Conservation (phyloP, 2,888 invertebrate species). For the Luperina nickerlii region DNA sequence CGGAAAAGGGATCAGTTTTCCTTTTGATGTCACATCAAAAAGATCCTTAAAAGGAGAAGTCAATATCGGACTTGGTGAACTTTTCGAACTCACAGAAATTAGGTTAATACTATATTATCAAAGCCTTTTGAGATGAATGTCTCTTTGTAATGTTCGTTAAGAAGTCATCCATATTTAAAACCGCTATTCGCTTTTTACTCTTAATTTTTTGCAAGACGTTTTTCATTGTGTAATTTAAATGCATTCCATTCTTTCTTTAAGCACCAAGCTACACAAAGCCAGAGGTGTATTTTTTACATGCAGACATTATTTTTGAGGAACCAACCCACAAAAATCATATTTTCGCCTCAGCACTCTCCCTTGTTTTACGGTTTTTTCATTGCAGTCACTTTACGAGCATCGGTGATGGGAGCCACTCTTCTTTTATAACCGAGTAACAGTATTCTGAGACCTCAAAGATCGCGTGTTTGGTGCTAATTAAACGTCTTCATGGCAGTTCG, state of each 20-base stretch:
- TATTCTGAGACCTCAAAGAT: constrained; percentile 79
- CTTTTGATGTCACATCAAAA: constrained; percentile 87
- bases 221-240: constrained; percentile 41
- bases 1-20: constrained; percentile 87
- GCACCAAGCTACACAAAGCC: constrained; percentile 48
- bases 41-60: constrained; percentile 71
- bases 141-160: constrained; percentile 3
- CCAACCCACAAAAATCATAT: constrained; percentile 82
- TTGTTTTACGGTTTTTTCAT: constrained; percentile 88
- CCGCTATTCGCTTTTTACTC: constrained; percentile 7
- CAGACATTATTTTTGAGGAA: constrained; percentile 73
- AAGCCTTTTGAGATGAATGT: constrained; percentile 20
- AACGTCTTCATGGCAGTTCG: constrained; percentile 79
- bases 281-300: constrained; percentile 65
- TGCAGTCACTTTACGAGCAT: constrained; percentile 86
- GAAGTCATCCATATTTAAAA: neutral
- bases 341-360: constrained; percentile 80
- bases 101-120: constrained; percentile 59
- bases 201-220: constrained; percentile 26
- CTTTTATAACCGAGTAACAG: constrained; percentile 80
- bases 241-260: constrained; percentile 43
- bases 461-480: constrained; percentile 88
- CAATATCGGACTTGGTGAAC: constrained; percentile 71
- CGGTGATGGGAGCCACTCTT: constrained; percentile 82
- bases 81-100: constrained; percentile 69